Percentiles rank a stretch among this genome's conserved stretches.
Evolutionary conservation across 2,797 vertebrate genomes (phyloP).

Genomic region (Tenualosa ilisha): DNA sequence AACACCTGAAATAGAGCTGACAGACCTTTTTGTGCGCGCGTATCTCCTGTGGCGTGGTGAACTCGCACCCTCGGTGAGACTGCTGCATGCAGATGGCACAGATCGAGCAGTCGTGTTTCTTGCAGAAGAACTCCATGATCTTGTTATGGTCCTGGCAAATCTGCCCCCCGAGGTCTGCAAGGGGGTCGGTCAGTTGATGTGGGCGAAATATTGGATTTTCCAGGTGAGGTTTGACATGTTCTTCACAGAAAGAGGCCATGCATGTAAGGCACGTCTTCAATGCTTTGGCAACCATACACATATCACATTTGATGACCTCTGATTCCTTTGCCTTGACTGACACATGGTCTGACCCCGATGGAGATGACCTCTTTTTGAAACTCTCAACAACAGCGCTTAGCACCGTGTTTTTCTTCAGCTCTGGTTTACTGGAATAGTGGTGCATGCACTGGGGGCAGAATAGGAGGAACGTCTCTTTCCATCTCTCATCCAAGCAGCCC

Average conservation of each 20-base stretch:
- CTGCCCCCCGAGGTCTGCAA: conserved; percentile 75
- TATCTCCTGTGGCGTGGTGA: conserved; percentile 67
- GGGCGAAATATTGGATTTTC: conserved; percentile 79
- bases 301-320: conserved; percentile 75
- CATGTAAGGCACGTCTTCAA: conserved; percentile 88
- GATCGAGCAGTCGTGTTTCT: conserved; percentile 72
- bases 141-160: conserved; percentile 83
- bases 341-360: background rate
- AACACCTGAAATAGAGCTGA: too few species aligned
- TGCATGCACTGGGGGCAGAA: conserved; percentile 86
- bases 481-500: conserved; percentile 78
- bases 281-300: conserved; percentile 74
- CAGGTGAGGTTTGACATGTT: conserved; percentile 85
- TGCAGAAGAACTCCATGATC: conserved; percentile 86
- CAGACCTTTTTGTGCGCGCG: conserved; percentile 76
- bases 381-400: conserved; percentile 83
- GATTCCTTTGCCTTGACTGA: background rate
- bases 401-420: conserved; percentile 89
- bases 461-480: conserved; percentile 62
- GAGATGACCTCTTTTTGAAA: conserved; percentile 49
- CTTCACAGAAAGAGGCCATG: conserved; percentile 87
- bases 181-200: conserved; percentile 78
- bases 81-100: conserved; percentile 85
- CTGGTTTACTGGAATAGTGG: conserved; percentile 73
- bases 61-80: conserved; percentile 76